These are phyloP conservation scores for Podiceps cristatus DNA, from an alignment of 2,113 vertebrate genomes.

Conservation along the genomic window DNA sequence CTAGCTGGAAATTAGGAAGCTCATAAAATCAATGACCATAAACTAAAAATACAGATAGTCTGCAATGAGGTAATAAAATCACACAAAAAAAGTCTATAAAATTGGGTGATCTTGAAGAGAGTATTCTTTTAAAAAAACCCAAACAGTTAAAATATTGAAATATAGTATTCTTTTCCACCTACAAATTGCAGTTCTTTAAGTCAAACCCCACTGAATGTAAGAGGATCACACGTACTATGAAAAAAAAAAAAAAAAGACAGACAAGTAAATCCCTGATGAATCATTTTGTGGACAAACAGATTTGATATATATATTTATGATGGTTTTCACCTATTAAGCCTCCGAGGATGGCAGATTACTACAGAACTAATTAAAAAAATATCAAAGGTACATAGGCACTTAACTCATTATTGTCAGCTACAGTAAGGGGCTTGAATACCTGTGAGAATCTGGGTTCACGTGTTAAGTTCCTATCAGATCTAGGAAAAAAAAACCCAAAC, in stretches of 20 bases:
- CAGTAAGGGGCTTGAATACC: not conserved
- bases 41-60: conserved; percentile 33
- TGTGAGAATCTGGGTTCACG: not conserved
- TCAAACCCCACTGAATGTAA: not conserved
- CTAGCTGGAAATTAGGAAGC: not conserved
- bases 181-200: not conserved
- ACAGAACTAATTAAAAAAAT: not conserved
- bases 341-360: not conserved
- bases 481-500: not conserved
- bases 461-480: not conserved
- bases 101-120: not conserved
- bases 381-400: not conserved
- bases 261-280: not conserved
- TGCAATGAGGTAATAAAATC: conserved; percentile 8
- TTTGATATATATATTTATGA: not conserved
- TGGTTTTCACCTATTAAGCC: not conserved
- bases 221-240: not conserved
- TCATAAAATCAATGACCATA: conserved; percentile 48
- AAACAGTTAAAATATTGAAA: not conserved
- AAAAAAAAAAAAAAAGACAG: not conserved
- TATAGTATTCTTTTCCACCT: not conserved
- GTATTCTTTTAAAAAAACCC: not conserved
- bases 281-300: not conserved
- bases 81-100: not conserved
- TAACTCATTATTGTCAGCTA: not conserved